These are phyloP conservation scores for Zaprionus africanus DNA, from an alignment of 1,140 invertebrate genomes.

Conservation along the genomic window DNA sequence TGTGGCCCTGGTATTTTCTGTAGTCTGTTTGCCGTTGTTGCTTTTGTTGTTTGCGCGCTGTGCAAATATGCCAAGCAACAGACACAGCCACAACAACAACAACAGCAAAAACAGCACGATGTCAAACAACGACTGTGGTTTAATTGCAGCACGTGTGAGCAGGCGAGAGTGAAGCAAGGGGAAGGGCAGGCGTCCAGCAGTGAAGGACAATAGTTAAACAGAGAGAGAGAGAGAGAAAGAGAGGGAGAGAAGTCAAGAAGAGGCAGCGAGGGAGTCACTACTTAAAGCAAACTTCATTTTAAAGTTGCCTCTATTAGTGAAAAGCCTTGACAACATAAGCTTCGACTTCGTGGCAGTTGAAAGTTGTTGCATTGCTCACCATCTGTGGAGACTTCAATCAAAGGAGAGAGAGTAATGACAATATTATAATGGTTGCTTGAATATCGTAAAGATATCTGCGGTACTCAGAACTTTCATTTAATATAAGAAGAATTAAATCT, in stretches of 20 bases:
- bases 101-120: conserved; percentile 1
- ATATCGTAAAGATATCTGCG: too few relatives aligned
- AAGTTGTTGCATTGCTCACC: neutral
- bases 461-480: too few relatives aligned
- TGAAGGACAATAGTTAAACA: conserved; percentile 13
- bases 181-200: too few relatives aligned
- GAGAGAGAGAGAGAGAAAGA: too few relatives aligned
- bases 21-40: neutral
- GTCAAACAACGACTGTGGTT: conserved; percentile 1
- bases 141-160: conserved; percentile 19
- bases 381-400: too few relatives aligned
- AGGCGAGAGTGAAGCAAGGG: neutral
- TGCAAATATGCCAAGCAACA: conserved; percentile 40
- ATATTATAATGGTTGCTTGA: too few relatives aligned
- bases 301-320: neutral
- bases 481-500: too few relatives aligned
- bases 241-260: neutral
- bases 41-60: conserved; percentile 10
- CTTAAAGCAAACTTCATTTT: neutral
- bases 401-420: too few relatives aligned
- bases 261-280: neutral
- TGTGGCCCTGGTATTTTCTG: conserved; percentile 35
- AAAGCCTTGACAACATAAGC: neutral
- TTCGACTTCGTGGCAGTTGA: neutral
- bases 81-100: neutral